A percentile compares a stretch with the other conserved stretches of the same genome.
phyloP scores from a whole-genome alignment of 1,140 invertebrate species.

The Globodera ellingtonae region DNA sequence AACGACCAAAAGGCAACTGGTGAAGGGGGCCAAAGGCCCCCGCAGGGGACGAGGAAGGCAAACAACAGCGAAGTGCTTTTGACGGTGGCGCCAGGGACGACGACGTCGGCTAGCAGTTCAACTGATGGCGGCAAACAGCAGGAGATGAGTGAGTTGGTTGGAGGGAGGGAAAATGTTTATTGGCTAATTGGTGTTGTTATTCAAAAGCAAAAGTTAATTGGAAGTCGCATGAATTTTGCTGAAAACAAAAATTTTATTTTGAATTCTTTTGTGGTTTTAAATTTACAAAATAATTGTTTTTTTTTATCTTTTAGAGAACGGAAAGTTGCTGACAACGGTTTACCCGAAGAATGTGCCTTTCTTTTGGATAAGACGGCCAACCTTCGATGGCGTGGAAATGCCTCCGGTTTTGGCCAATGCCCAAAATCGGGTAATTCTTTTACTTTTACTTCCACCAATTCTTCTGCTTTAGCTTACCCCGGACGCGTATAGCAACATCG shows the following conservation, averaged over 20 bases:
- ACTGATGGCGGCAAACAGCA: neutral
- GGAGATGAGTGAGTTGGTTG: neutral
- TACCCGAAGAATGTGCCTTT: slow-evolving; percentile 15
- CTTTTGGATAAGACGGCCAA: slow-evolving; percentile 15
- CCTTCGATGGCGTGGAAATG: slow-evolving; percentile 11
- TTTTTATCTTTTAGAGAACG: slow-evolving; percentile 11
- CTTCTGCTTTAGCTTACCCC: neutral
- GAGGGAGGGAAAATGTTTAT: too few species aligned
- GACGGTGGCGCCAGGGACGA: neutral
- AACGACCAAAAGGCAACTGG: neutral
- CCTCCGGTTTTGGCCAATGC: slow-evolving; percentile 12
- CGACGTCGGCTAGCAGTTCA: neutral
- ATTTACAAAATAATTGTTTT: neutral
- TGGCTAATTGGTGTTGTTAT: too few species aligned
- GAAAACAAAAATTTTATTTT: neutral
- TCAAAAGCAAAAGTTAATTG: too few species aligned
- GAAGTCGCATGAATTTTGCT: too few species aligned
- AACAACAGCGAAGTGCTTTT: neutral
- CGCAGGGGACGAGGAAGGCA: neutral
- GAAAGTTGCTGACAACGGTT: slow-evolving; percentile 19
- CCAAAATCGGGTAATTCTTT: slow-evolving; percentile 20
- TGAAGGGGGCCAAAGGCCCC: neutral
- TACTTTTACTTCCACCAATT: neutral
- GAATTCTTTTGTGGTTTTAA: neutral
- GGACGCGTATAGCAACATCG: slow-evolving; percentile 1